These are phyloP conservation scores for Drosophila mulleri DNA, from an alignment of 2,888 invertebrate genomes.

Conservation along the genomic window DNA sequence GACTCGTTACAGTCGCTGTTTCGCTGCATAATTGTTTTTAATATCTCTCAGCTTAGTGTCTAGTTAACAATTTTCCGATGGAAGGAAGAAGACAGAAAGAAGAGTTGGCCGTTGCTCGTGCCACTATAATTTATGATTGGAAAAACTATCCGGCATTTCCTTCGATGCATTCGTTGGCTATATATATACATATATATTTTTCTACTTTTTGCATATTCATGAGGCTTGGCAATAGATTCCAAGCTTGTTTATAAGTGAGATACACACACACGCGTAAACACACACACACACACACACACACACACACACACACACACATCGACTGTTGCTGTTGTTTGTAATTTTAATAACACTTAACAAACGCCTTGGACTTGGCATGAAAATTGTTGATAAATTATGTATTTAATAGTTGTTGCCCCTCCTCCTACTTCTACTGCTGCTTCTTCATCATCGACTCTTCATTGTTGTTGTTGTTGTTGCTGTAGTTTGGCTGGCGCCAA, in stretches of 20 bases:
- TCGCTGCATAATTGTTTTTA: constrained; percentile 52
- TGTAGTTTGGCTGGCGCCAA: constrained; percentile 36
- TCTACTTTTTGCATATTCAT: constrained; percentile 66
- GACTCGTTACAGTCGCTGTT: background rate
- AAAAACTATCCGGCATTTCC: constrained; percentile 67
- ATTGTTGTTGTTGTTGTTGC: constrained; percentile 1
- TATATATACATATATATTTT: too few species aligned
- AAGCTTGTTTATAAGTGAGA: constrained; percentile 41
- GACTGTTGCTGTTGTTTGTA: constrained; percentile 50
- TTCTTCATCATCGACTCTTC: background rate
- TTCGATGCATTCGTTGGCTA: constrained; percentile 52
- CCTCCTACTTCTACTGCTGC: background rate
- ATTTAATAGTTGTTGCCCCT: constrained; percentile 51
- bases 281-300: too few species aligned
- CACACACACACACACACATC: constrained; percentile 9
- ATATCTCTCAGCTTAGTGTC: constrained; percentile 42
- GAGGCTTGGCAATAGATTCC: constrained; percentile 41
- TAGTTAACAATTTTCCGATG: constrained; percentile 56
- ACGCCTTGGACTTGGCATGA: constrained; percentile 79
- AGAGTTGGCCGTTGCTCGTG: constrained; percentile 27
- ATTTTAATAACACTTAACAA: constrained; percentile 77
- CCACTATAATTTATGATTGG: constrained; percentile 62
- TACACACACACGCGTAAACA: constrained; percentile 2
- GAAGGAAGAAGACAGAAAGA: constrained; percentile 3
- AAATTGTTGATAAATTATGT: constrained; percentile 79